These are phyloP conservation scores for Dione vanillae DNA, from an alignment of 2,888 invertebrate genomes.

Conservation along the genomic window DNA sequence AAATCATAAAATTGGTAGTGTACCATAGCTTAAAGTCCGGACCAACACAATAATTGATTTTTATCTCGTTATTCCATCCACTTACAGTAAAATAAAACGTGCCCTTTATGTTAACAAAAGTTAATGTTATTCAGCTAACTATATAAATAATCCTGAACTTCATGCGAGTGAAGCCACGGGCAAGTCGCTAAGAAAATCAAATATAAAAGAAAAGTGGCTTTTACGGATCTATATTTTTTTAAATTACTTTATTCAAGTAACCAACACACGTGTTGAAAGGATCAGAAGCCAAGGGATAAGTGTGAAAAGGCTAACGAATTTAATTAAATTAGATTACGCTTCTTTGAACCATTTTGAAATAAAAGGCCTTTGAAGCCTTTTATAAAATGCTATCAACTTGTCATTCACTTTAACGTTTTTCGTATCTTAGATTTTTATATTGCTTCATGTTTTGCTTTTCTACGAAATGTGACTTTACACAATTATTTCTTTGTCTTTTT, in stretches of 20 bases:
- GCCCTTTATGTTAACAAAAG: too few relatives aligned
- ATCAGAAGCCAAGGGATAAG: slow-evolving; percentile 53
- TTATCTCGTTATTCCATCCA: too few relatives aligned
- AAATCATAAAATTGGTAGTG: too few relatives aligned
- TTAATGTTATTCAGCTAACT: too few relatives aligned
- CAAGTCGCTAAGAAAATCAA: too few relatives aligned
- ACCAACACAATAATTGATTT: too few relatives aligned
- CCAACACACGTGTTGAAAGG: slow-evolving; percentile 58
- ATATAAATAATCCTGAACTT: too few relatives aligned
- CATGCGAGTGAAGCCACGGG: too few relatives aligned
- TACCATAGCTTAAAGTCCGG: too few relatives aligned
- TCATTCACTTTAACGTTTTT: slow-evolving; percentile 4
- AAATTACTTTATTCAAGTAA: slow-evolving; percentile 53
- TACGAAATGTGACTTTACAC: background rate
- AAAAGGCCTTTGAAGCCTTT: slow-evolving; percentile 35
- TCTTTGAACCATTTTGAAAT: slow-evolving; percentile 49
- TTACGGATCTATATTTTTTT: slow-evolving; percentile 41
- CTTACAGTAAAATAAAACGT: too few relatives aligned
- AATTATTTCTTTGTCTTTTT: too few relatives aligned
- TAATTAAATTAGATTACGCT: slow-evolving; percentile 58
- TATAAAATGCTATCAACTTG: slow-evolving; percentile 20
- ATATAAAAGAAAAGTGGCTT: slow-evolving; percentile 13
- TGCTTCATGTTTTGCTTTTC: background rate
- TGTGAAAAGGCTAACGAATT: slow-evolving; percentile 60
- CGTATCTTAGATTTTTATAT: background rate